phyloP scores from a whole-genome alignment of 2,113 vertebrate species.

The Oncorhynchus mykiss region DNA sequence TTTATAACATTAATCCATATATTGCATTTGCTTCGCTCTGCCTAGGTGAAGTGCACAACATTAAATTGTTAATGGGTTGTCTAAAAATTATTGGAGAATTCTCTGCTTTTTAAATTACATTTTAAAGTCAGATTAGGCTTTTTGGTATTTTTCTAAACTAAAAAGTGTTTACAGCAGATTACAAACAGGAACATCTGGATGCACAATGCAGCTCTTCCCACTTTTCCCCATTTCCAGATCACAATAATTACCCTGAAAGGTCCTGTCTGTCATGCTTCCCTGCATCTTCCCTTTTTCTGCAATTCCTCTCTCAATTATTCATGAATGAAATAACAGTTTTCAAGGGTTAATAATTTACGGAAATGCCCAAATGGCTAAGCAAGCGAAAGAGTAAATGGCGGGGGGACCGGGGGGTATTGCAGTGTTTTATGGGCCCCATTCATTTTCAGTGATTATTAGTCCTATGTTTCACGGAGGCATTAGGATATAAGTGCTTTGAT shows the following conservation, averaged over 20 bases:
- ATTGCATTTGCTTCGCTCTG: constrained; percentile 4
- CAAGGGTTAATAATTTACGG: constrained; percentile 80
- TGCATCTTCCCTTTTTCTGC: constrained; percentile 56
- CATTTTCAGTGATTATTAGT: constrained; percentile 67
- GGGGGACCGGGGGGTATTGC: constrained; percentile 65
- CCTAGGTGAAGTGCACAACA: constrained; percentile 5
- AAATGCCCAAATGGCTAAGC: constrained; percentile 66
- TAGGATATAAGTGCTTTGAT: constrained; percentile 24
- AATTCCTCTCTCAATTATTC: constrained; percentile 78
- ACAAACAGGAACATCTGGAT: constrained; percentile 33
- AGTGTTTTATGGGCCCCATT: constrained; percentile 72
- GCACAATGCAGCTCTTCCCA: constrained; percentile 28
- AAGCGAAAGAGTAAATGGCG: constrained; percentile 73
- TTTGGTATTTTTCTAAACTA: constrained; percentile 7
- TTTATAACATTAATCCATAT: not conserved
- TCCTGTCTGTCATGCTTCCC: constrained; percentile 37
- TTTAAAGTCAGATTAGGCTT: constrained; percentile 49
- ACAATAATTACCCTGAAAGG: constrained; percentile 51
- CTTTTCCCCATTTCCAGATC: constrained; percentile 25
- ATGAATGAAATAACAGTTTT: constrained; percentile 80
- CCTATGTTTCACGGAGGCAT: constrained; percentile 45
- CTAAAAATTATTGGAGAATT: constrained; percentile 15
- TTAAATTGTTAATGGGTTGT: constrained; percentile 24
- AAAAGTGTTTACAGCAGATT: constrained; percentile 9
- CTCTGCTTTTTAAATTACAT: constrained; percentile 41